Conservation (phyloP, 64 coral and sea anemone species). For the Stichodactyla helianthus region DNA sequence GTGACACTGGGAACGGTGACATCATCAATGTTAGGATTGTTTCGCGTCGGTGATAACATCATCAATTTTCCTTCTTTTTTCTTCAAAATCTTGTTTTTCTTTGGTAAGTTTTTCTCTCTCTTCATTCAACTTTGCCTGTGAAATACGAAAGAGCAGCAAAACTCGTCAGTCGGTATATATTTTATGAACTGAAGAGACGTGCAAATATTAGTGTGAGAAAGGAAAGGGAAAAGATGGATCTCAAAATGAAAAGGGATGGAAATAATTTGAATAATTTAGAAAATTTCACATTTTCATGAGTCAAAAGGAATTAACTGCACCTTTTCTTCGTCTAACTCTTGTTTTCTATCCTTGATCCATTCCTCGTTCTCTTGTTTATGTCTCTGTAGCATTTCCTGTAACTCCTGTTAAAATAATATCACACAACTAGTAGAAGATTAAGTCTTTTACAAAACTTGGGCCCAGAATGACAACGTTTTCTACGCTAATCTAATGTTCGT, state of each 20-base stretch:
- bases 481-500: no score
- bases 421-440: no score
- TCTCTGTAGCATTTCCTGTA: conserved; percentile 39
- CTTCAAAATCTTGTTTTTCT: background rate
- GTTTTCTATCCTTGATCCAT: conserved; percentile 31
- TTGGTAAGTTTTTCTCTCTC: conserved; percentile 2
- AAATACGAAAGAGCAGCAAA: background rate
- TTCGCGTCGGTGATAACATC: background rate
- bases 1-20: background rate
- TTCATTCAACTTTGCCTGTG: background rate
- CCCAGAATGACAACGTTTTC: no score
- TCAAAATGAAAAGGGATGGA: no score
- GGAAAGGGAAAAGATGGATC: no score
- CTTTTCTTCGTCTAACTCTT: conserved; percentile 53
- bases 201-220: no score
- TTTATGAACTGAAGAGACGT: no score
- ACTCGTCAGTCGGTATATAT: no score
- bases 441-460: no score
- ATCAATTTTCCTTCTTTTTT: background rate
- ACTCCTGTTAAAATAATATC: conserved; percentile 19
- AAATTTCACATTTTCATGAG: no score
- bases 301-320: background rate
- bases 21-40: background rate
- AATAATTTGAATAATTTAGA: no score
- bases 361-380: conserved; percentile 59